Percentiles rank a stretch among this genome's conserved stretches.
phyloP scores from a whole-genome alignment of 2,888 invertebrate species.

The Biston stratarius region DNA sequence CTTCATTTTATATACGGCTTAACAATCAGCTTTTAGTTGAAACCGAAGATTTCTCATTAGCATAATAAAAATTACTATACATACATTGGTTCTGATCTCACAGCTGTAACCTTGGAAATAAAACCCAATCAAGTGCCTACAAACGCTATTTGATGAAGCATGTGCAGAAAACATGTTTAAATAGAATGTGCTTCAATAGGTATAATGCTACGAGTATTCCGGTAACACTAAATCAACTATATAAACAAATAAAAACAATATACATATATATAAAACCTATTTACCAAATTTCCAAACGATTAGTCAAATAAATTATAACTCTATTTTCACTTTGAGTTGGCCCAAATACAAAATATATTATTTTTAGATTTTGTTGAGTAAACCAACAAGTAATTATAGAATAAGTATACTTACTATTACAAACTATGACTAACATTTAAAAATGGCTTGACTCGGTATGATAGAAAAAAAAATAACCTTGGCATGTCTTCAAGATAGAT shows the following conservation, averaged over 20 bases:
- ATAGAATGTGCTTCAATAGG: too few species aligned
- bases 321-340: background rate
- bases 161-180: background rate
- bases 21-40: slow-evolving; percentile 1
- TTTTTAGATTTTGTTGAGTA: background rate
- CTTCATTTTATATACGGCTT: slow-evolving; percentile 16
- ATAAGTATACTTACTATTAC: background rate
- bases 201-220: too few species aligned
- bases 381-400: background rate
- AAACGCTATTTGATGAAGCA: background rate
- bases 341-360: too few species aligned
- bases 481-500: slow-evolving; percentile 27
- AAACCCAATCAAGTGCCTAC: background rate
- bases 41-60: slow-evolving; percentile 1
- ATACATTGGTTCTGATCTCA: slow-evolving; percentile 5
- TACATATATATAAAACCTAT: too few species aligned
- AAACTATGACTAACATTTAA: slow-evolving; percentile 18
- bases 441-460: slow-evolving; percentile 13
- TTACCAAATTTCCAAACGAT: background rate
- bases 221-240: too few species aligned
- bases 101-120: slow-evolving; percentile 4
- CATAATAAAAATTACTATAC: slow-evolving; percentile 5
- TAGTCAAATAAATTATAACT: background rate
- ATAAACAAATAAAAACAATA: too few species aligned
- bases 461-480: slow-evolving; percentile 30